Percentiles rank a stretch among this genome's conserved stretches.
Evolutionary conservation across 2,797 vertebrate species (phyloP).

Genomic region (Phalanger gymnotis): DNA sequence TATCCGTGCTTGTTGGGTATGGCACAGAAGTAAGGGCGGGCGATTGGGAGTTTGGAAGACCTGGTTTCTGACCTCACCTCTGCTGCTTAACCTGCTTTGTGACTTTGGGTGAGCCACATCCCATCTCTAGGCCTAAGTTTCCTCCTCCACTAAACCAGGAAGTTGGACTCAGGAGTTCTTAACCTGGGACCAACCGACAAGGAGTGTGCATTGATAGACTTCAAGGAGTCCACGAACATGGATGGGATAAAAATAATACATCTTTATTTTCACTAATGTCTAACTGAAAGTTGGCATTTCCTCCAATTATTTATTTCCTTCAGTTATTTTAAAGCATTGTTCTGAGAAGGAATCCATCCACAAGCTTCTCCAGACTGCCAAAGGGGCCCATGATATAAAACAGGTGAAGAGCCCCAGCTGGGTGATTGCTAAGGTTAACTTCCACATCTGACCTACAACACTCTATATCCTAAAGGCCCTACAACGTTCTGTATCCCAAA

Average conservation of each 20-base stretch:
- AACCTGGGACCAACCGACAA: not conserved
- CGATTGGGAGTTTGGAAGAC: not conserved
- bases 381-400: not conserved
- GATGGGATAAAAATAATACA: not conserved
- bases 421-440: not conserved
- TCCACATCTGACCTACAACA: not conserved
- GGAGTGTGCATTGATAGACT: not conserved
- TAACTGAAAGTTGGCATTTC: not conserved
- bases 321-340: not conserved
- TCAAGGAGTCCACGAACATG: not conserved
- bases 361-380: not conserved
- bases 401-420: not conserved
- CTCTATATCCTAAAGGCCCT: not conserved
- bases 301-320: not conserved
- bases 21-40: not conserved
- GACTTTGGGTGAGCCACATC: not conserved
- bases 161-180: not conserved
- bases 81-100: not conserved
- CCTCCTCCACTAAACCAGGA: not conserved
- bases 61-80: not conserved
- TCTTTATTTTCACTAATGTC: not conserved
- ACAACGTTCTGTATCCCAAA: not conserved
- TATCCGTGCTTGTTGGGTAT: not conserved
- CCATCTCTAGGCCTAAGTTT: not conserved
- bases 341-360: not conserved